phyloP scores from a whole-genome alignment of 1,140 invertebrate genomes.

The Heliconius congener region DNA sequence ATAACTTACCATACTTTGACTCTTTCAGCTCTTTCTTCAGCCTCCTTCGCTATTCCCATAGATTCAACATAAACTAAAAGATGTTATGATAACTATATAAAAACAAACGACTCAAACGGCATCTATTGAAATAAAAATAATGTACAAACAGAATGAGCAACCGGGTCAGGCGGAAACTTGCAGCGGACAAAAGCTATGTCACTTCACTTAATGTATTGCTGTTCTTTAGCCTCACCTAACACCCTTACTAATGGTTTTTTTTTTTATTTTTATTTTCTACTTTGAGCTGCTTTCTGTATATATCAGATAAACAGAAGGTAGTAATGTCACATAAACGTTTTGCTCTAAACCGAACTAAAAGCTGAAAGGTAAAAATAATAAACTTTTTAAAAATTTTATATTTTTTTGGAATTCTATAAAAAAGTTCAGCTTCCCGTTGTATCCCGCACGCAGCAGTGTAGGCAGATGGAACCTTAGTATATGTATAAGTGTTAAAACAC shows the following conservation, averaged over 20 bases:
- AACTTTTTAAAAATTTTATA: no score
- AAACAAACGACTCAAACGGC: conserved; percentile 30
- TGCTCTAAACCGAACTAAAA: no score
- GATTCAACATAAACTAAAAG: not conserved
- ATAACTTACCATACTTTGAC: not conserved
- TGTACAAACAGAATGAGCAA: conserved; percentile 32
- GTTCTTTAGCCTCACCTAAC: conserved; percentile 36
- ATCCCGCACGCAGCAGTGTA: no score
- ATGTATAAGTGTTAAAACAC: no score
- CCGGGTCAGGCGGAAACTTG: conserved; percentile 39
- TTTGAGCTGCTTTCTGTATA: no score
- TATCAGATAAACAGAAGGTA: no score
- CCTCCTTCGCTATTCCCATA: not conserved
- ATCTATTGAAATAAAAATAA: conserved; percentile 43
- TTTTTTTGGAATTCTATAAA: no score
- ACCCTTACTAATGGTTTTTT: conserved; percentile 4
- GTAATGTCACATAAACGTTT: no score
- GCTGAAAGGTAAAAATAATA: no score
- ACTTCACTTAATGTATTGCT: conserved; percentile 43
- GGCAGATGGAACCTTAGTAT: no score
- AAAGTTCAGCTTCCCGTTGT: no score
- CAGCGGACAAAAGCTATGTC: conserved; percentile 31
- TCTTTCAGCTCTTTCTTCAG: not conserved
- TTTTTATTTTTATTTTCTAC: no score
- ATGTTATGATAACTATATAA: conserved; percentile 8